These are phyloP conservation scores for Orycteropus afer DNA, from an alignment of 2,113 vertebrate species.

Conservation along the genomic window DNA sequence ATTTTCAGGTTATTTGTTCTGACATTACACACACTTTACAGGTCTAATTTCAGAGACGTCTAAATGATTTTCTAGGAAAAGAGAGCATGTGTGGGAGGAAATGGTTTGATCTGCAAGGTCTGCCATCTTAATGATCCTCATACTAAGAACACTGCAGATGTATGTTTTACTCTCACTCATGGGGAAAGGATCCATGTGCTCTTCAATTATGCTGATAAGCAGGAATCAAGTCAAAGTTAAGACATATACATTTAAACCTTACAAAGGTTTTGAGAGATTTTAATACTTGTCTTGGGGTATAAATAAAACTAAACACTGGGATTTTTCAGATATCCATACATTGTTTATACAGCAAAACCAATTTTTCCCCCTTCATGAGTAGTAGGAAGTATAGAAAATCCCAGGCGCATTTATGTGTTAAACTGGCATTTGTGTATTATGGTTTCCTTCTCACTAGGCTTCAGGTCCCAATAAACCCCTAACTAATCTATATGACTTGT, in stretches of 20 bases:
- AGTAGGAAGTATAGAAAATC: constrained; percentile 3
- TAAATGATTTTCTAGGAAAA: constrained; percentile 74
- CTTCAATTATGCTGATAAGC: background rate
- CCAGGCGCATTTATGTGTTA: background rate
- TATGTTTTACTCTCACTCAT: background rate
- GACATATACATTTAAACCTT: background rate
- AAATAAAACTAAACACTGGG: background rate
- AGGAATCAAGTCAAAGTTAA: background rate
- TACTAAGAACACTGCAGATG: constrained; percentile 77
- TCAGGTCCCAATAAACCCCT: constrained; percentile 46
- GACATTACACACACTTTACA: constrained; percentile 74
- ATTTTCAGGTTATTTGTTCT: constrained; percentile 84
- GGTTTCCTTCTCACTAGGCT: constrained; percentile 25
- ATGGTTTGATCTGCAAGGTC: constrained; percentile 80
- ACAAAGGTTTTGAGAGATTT: background rate
- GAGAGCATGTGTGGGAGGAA: constrained; percentile 13
- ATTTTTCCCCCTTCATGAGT: background rate
- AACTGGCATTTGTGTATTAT: background rate
- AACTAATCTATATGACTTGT: constrained; percentile 53
- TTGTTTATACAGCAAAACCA: constrained; percentile 46
- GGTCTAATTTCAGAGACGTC: constrained; percentile 72
- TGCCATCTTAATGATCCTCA: constrained; percentile 86
- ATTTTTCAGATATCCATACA: constrained; percentile 44
- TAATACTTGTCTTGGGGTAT: constrained; percentile 6
- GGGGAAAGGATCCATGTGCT: rapidly evolving